These are phyloP conservation scores for Nematolebias whitei DNA, from an alignment of 2,113 vertebrate genomes.

Conservation along the genomic window DNA sequence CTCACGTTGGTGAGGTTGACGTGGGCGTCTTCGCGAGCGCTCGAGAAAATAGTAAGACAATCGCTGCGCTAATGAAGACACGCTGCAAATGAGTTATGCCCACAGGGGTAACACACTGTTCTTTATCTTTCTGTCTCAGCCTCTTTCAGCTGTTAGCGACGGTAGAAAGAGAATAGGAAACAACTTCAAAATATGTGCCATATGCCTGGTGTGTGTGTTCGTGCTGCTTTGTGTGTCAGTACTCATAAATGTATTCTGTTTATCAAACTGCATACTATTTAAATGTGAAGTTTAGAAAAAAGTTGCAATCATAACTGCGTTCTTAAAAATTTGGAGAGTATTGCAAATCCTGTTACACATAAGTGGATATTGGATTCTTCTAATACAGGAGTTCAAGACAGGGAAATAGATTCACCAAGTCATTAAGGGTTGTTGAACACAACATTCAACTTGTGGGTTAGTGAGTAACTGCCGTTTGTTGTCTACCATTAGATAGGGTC, in stretches of 20 bases:
- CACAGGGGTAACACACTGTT: conserved; percentile 63
- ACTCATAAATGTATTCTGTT: conserved; percentile 52
- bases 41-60: conserved; percentile 71
- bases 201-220: conserved; percentile 47
- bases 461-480: conserved; percentile 67
- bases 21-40: conserved; percentile 34
- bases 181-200: conserved; percentile 59
- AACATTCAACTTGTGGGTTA: conserved; percentile 44
- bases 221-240: conserved; percentile 23
- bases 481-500: conserved; percentile 39
- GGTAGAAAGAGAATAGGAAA: conserved; percentile 76
- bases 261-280: conserved; percentile 41
- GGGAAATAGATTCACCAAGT: background rate
- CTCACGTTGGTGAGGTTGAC: conserved; percentile 25
- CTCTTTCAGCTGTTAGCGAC: conserved; percentile 63
- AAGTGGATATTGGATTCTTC: no score
- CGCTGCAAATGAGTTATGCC: conserved; percentile 66
- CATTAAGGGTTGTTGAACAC: conserved; percentile 27
- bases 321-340: conserved; percentile 17
- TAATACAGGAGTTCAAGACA: conserved; percentile 14
- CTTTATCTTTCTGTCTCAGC: conserved; percentile 46
- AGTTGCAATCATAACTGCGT: conserved; percentile 12
- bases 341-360: no score
- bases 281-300: conserved; percentile 35
- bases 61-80: conserved; percentile 70